Evolutionary conservation across 2,888 invertebrate species (phyloP), one percentile per base, ranked within the genome.

Genomic region (Protophormia terraenovae): DNA sequence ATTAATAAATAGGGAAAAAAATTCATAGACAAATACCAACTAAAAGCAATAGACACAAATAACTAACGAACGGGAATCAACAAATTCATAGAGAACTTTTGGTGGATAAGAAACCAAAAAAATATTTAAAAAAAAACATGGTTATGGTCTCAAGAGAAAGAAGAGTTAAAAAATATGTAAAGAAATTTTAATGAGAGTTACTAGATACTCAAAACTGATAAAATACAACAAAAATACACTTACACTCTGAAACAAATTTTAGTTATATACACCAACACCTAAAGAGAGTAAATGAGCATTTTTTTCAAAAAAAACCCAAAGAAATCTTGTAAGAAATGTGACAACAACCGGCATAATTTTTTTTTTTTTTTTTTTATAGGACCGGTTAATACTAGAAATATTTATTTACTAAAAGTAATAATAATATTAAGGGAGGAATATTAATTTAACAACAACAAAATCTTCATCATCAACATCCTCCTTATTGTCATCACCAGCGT

Each of bases 341-440:
- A 41, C 69, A 78, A 64, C 78, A 75, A 64, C 85, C 85, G 85
- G 85, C 82, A 82, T 78, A 81, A 58, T 81, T 81, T 81, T 50
- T 72, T 29, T 50, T 10, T 41, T 8, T 5, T 2, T 58, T 27
- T 27, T 1, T 29, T 58, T 58, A n/a, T n/a, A 58, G 22, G 58
- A 80, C 78, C 69, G 78, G 77, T 75, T 62, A 24, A 53, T 12
- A 41, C 10, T 6, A 27, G 16, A 32, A 16, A 32, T n/a, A 24
- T 41, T 32, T 7, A 5, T 19, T 2, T 1, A 45, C n/a, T 53
- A 53, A 24, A 14, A 55, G 27, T 32, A 12, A 12, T 35, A 7
- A 29, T 22, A 55, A 32, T 16, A 12, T 77, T 58, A 60, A 72
- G 75, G 75, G 71, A 64, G 64, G 47, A 19, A 14, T 47, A 35